Base-by-base conservation (phyloP, 2,797 vertebrate species). In the Rhodeus uyekii region DNA sequence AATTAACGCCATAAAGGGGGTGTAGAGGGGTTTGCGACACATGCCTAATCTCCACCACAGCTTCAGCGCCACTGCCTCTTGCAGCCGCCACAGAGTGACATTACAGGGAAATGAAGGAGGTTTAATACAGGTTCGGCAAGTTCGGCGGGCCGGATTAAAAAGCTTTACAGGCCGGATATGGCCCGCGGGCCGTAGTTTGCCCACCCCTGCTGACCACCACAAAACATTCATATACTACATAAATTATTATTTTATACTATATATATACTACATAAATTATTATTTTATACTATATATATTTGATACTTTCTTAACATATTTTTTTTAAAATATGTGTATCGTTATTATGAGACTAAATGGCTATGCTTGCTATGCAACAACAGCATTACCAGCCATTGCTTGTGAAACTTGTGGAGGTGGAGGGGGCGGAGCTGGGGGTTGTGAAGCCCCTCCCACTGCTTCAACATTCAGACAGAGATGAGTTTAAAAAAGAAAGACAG, bases 371-470 rank as follows among this genome's bases (percentile, higher is more conserved):
- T 42, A 78, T 71, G 19, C 36, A 44, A 9, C 46, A 64, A 48
- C 7, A 61, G 60, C 22, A 82, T 87, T 87, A 85, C 83, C 86
- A 78, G 81, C 72, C 12, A 60, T 22, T 44, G 64, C 9, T 16
- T 79, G 78, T 36, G 76, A 8, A 67, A 76, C 67, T 69, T 72
- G 55, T 16, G 82, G 39, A 81, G 53, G 46, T 46, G 53, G n/a
- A 68, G 64, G 53, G 29, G 81, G 64, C 5, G 67, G 83, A 14
- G 67, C 81, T 38, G 16, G 16, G 8, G 50, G 7, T 29, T 48
- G 81, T 36, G 63, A 61, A 61, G 29, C 50, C 73, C 36, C 81
- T 69, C 73, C 73, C 64, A 76, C 81, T 5, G 16, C 53, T 60
- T 32, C 16, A 76, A 38, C 64, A 76, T 82, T 82, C 63, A 65